A percentile compares a stretch with the other conserved stretches of the same genome.
Evolutionary conservation across 2,888 invertebrate genomes (phyloP).

Genomic region (Cylindroiulus punctatus): DNA sequence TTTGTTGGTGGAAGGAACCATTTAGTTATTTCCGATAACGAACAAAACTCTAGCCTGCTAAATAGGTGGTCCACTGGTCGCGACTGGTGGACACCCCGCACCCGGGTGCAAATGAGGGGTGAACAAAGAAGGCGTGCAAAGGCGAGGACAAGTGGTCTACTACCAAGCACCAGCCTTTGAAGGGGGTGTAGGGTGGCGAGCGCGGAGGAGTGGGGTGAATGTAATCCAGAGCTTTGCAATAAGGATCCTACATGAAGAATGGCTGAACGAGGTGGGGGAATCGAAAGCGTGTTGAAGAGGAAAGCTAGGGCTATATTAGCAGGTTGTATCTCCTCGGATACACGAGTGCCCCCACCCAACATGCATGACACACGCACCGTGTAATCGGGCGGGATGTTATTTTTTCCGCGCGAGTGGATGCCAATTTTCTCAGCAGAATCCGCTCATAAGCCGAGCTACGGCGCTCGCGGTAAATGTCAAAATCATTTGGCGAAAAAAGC

Average conservation of each 20-base stretch:
- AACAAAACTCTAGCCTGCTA: no score
- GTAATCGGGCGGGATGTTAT: neutral
- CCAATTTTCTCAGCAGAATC: neutral
- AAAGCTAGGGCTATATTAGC: neutral
- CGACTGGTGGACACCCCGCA: neutral
- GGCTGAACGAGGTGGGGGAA: neutral
- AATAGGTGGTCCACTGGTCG: no score
- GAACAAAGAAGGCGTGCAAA: neutral
- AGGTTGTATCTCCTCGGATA: constrained; percentile 19
- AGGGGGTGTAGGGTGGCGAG: neutral
- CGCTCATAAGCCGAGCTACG: neutral
- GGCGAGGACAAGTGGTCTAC: neutral
- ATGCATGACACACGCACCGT: neutral
- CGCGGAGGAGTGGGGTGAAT: neutral
- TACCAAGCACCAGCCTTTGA: neutral
- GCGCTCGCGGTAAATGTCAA: constrained; percentile 23
- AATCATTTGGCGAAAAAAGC: neutral
- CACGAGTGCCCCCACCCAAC: neutral
- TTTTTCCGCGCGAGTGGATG: constrained; percentile 4
- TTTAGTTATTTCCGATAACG: no score
- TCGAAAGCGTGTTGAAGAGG: neutral
- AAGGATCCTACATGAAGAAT: neutral
- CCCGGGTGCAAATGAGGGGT: neutral
- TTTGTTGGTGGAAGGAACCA: no score
- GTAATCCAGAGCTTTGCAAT: neutral